phyloP scores from a whole-genome alignment of 2,888 invertebrate genomes.

The Homarus gammarus region DNA sequence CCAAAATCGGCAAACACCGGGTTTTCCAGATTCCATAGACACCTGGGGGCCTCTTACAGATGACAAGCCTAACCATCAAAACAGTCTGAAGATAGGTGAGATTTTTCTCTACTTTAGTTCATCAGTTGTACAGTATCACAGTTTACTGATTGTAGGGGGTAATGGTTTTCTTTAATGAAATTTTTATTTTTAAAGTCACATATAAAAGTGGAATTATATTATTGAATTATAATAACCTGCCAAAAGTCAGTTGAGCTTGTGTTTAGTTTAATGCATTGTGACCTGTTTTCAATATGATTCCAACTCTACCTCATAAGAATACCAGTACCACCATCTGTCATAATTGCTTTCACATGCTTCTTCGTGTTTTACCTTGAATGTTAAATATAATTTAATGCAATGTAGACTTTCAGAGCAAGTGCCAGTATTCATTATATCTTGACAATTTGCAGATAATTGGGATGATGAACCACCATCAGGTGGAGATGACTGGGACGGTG shows the following conservation, averaged over 20 bases:
- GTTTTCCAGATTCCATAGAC: conserved; percentile 70
- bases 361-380: no score
- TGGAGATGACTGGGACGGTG: conserved; percentile 94
- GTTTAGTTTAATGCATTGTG: background rate
- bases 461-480: conserved; percentile 82
- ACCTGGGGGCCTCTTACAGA: conserved; percentile 72
- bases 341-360: no score
- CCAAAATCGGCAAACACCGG: conserved; percentile 67
- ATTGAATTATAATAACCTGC: background rate
- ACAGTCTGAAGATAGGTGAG: conserved; percentile 72
- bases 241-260: background rate
- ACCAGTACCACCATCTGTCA: no score
- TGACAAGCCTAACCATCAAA: conserved; percentile 61
- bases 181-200: background rate
- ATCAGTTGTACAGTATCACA: background rate
- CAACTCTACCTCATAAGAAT: no score
- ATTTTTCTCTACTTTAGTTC: no score
- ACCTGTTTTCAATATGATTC: no score
- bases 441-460: conserved; percentile 80
- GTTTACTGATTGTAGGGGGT: background rate
- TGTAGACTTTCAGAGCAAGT: no score
- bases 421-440: no score
- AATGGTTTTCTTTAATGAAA: background rate
- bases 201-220: background rate
- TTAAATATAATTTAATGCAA: no score